Evolutionary conservation across 2,113 vertebrate species (phyloP).

Genomic region (Tachuris rubrigastra): DNA sequence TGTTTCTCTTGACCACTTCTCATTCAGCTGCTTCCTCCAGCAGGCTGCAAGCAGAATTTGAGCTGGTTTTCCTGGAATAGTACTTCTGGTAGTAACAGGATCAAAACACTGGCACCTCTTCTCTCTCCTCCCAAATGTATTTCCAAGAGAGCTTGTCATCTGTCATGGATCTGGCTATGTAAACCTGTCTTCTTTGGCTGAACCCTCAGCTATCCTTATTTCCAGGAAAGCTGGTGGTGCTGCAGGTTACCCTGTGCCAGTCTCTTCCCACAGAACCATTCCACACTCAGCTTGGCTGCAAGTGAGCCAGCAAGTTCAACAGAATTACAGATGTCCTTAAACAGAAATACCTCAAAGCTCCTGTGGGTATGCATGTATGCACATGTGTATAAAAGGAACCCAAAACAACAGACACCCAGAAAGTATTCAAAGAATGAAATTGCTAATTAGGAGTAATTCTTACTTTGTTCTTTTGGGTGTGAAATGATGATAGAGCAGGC

Average conservation of each 20-base stretch:
- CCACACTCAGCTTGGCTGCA: not conserved
- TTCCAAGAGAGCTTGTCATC: not conserved
- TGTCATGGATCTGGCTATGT: not conserved
- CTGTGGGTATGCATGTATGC: not conserved
- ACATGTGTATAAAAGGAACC: not conserved
- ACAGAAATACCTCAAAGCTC: not conserved
- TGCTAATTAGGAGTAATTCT: not conserved
- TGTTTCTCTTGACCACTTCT: not conserved
- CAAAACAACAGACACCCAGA: not conserved
- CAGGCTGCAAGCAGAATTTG: not conserved
- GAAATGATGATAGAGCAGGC: not conserved
- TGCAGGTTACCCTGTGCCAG: not conserved
- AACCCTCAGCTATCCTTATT: not conserved
- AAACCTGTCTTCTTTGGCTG: not conserved
- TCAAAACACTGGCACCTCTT: not conserved
- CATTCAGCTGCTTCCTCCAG: not conserved
- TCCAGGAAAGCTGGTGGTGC: slow-evolving; percentile 9
- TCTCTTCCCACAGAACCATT: not conserved
- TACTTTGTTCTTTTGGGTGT: not conserved
- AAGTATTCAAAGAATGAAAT: not conserved
- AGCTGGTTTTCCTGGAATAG: not conserved
- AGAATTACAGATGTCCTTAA: not conserved
- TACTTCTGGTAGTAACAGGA: not conserved
- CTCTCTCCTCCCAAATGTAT: not conserved
- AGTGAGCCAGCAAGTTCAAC: not conserved